Evolutionary conservation across 2,113 vertebrate species (phyloP), one percentile per base, ranked within the genome.

Genomic region (Notechis scutatus): DNA sequence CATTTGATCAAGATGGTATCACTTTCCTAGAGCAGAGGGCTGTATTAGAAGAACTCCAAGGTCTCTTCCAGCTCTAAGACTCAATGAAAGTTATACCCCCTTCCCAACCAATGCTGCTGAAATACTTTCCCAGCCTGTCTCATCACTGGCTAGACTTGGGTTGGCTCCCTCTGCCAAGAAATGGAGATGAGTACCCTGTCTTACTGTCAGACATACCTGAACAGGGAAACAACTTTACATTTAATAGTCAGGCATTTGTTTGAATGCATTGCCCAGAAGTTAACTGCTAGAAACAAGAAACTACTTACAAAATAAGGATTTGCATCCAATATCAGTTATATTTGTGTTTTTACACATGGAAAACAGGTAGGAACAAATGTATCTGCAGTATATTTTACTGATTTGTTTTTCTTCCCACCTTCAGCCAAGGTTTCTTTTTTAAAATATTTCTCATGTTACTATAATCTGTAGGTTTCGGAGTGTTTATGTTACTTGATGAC

Each of bases 181-280:
- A 64, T 0, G 1, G 26, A 64, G 11, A 64, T n/a, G 29, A 14
- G 26, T 4, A 64, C 26, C 26, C 4, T 1, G 0, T 0, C 4
- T 14, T 64, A 64, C 11, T n/a, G 10, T 64, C 61, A 64, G 26
- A 64, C 61, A 64, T 26, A 64, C 29, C 4, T 64, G 26, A 29
- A 64, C 61, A n/a, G 61, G 57, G 3, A 29, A 64, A 64, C 10
- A n/a, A n/a, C 59, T 64, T 64, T 29, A 64, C 26, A 11, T 12
- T 55, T 24, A 56, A 54, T 85, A 9, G 11, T 45, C 23, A 56
- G 9, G 9, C 29, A 90, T 11, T 90, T n/a, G 8, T 64, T 34
- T 90, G 45, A 90, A n/a, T 91, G 90, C 34, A 56, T 91, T 42
- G 26, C 7, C 50, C 50, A 55, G n/a, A 56, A 55, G 29, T 47